phyloP scores from a whole-genome alignment of 2,113 vertebrate genomes.

The Leucoraja erinaceus region DNA sequence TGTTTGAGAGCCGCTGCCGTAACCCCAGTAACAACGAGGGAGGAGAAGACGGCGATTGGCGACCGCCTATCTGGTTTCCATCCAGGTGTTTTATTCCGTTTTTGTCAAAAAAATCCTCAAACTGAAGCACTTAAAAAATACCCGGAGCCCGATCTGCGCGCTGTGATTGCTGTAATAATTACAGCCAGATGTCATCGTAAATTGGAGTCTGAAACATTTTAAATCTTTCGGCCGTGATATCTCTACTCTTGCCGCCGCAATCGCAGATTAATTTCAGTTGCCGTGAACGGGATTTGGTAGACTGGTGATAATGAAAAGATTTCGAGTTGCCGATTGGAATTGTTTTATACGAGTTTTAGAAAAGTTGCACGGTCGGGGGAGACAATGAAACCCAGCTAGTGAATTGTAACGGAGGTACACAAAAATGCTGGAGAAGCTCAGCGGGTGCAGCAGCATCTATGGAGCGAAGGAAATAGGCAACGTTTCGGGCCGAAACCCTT shows the following conservation, averaged over 20 bases:
- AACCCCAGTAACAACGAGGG: neutral
- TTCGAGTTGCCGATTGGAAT: neutral
- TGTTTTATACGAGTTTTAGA: no score
- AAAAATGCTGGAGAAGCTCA: no score
- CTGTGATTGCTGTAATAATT: neutral
- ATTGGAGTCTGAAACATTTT: neutral
- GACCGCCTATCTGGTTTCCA: neutral
- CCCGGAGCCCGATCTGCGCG: no score
- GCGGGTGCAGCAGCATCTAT: no score
- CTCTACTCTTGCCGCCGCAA: neutral
- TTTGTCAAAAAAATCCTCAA: neutral
- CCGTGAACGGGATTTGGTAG: neutral
- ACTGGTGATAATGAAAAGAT: neutral
- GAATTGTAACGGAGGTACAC: no score
- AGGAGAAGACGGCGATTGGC: neutral
- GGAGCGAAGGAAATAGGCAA: no score
- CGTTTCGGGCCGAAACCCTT: no score
- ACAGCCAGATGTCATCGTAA: constrained; percentile 10
- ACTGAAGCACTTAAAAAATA: no score
- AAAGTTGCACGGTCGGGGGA: neutral
- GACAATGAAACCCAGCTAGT: no score
- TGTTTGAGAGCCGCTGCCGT: neutral
- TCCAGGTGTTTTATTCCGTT: neutral
- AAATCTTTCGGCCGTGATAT: neutral
- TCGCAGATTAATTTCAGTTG: neutral